Percentiles rank a stretch among this genome's conserved stretches.
phyloP scores from a whole-genome alignment of 2,113 vertebrate species.

The Megaceryle maxima region DNA sequence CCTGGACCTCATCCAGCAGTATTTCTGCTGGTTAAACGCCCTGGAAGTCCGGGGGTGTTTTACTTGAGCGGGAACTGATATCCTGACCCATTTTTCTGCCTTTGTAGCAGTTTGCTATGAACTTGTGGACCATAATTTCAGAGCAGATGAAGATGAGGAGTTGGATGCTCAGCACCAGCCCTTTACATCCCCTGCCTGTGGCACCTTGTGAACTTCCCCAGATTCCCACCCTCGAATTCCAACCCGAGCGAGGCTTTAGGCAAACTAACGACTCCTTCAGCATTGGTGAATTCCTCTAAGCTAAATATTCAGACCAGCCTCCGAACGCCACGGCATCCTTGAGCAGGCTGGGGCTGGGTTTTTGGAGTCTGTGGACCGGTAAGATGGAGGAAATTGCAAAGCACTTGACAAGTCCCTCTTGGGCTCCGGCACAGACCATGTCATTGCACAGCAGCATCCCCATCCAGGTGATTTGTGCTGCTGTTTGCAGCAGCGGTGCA shows the following conservation, averaged over 20 bases:
- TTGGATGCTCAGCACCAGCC: background rate
- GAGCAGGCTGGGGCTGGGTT: background rate
- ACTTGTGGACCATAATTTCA: background rate
- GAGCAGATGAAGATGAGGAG: background rate
- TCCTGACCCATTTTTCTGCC: conserved; percentile 19
- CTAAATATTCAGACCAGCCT: rapidly evolving
- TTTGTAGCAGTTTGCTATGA: background rate
- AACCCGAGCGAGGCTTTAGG: background rate
- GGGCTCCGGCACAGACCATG: background rate
- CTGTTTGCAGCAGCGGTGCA: background rate
- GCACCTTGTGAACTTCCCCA: background rate
- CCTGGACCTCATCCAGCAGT: conserved; percentile 14
- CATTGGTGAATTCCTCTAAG: background rate
- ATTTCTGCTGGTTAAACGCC: conserved; percentile 31
- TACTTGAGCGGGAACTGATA: background rate
- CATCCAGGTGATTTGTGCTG: background rate
- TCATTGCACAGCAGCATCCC: background rate
- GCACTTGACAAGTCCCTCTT: background rate
- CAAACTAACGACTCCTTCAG: rapidly evolving
- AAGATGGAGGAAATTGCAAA: background rate
- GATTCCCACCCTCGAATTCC: background rate
- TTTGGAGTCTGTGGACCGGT: background rate
- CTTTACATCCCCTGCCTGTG: rapidly evolving
- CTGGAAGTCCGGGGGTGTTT: background rate
- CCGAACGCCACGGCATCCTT: background rate